Evolutionary conservation across 2,797 vertebrate genomes (phyloP).

Genomic region (Anniella stebbinsi): DNA sequence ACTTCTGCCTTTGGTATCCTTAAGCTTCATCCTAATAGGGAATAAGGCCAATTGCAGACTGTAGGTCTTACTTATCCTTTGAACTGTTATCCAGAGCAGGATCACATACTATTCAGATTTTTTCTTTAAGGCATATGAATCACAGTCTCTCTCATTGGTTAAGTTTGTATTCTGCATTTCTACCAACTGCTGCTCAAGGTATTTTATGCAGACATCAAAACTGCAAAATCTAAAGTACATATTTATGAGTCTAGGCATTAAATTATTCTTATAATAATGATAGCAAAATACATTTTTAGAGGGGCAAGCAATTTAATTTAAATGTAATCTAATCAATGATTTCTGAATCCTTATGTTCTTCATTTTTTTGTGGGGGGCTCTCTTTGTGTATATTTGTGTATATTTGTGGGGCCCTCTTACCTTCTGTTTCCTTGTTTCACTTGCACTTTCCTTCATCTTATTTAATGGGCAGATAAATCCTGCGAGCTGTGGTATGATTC

Average conservation of each 20-base stretch:
- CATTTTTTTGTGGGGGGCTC: neutral
- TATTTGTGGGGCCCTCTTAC: neutral
- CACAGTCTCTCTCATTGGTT: slow-evolving; percentile 39
- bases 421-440: neutral
- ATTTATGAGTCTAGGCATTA: slow-evolving; percentile 44
- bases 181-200: neutral
- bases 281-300: neutral
- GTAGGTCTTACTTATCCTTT: neutral
- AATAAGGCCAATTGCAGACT: neutral
- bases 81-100: neutral
- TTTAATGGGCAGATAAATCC: neutral
- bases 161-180: neutral
- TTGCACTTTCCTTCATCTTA: neutral
- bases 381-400: too few species aligned
- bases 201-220: slow-evolving; percentile 18
- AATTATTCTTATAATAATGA: slow-evolving; percentile 39
- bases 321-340: neutral
- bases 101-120: neutral
- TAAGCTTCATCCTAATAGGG: slow-evolving; percentile 11
- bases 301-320: neutral
- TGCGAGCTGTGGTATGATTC: neutral
- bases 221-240: slow-evolving; percentile 24
- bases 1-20: slow-evolving; percentile 58
- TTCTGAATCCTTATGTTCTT: neutral
- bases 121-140: slow-evolving; percentile 54